These are phyloP conservation scores for Agelaius phoeniceus DNA, from an alignment of 2,113 vertebrate genomes.

Conservation along the genomic window DNA sequence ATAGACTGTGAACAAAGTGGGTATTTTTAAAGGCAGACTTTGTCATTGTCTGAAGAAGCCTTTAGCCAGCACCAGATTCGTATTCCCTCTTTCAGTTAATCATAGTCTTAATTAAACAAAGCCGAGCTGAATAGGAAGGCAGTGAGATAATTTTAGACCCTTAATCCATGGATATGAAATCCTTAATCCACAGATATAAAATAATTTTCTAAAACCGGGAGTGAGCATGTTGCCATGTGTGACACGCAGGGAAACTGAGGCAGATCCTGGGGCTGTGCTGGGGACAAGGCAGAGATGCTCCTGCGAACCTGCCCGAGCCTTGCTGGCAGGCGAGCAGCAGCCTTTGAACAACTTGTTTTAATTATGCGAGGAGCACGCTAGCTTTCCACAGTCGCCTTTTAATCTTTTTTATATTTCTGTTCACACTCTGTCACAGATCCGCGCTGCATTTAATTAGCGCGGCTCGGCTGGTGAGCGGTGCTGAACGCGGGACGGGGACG, in stretches of 20 bases:
- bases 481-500: background rate
- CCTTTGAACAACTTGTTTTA: conserved; percentile 40
- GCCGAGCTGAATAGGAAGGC: background rate
- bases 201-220: background rate
- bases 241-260: background rate
- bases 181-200: background rate
- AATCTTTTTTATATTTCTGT: conserved; percentile 56
- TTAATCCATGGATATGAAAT: background rate
- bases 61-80: background rate
- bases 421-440: conserved; percentile 31
- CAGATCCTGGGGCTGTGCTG: background rate
- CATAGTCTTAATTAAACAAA: conserved; percentile 10
- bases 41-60: background rate
- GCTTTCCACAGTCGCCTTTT: conserved; percentile 45
- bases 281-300: background rate
- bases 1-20: background rate
- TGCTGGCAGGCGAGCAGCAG: conserved; percentile 2
- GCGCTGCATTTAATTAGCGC: background rate
- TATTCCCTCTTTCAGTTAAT: background rate
- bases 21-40: background rate
- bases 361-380: conserved; percentile 51
- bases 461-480: background rate
- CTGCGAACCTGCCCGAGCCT: background rate
- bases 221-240: background rate
- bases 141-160: background rate